Evolutionary conservation across 2,113 vertebrate genomes (phyloP).

Genomic region (Aldabrachelys gigantea): DNA sequence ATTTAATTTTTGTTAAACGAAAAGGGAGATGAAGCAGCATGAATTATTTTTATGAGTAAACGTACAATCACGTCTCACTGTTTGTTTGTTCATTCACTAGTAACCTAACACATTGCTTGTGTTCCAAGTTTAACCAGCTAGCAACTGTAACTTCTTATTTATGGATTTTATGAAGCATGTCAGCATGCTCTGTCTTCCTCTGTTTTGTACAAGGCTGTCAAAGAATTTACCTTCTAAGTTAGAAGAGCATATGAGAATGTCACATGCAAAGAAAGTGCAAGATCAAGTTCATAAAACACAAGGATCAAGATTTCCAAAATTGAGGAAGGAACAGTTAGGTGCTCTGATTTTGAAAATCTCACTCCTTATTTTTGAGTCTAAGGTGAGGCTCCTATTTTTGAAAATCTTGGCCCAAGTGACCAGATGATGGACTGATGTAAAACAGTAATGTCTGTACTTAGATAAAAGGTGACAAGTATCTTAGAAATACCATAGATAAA

Average conservation of each 20-base stretch:
- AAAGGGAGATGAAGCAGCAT: constrained; percentile 11
- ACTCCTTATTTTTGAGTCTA: neutral
- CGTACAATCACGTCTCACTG: constrained; percentile 28
- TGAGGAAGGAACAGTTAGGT: neutral
- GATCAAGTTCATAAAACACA: neutral
- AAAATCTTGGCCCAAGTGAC: neutral
- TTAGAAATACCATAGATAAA: neutral
- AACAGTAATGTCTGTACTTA: neutral
- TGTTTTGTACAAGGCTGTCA: constrained; percentile 1
- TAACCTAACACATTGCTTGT: constrained; percentile 18
- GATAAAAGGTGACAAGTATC: neutral
- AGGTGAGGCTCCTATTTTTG: constrained; percentile 5
- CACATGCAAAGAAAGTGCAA: neutral
- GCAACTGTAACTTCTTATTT: constrained; percentile 7
- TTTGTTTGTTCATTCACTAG: constrained; percentile 31
- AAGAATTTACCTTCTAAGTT: neutral
- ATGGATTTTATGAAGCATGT: neutral
- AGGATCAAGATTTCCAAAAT: neutral
- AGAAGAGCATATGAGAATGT: neutral
- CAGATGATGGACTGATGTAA: neutral
- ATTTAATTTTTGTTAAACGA: constrained; percentile 21
- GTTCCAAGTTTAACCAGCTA: constrained; percentile 47
- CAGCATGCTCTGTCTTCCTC: constrained; percentile 11
- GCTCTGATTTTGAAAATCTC: neutral
- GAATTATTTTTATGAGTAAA: constrained; percentile 58